These are phyloP conservation scores for Nymphalis c-album DNA, from an alignment of 2,888 invertebrate genomes.

Conservation along the genomic window DNA sequence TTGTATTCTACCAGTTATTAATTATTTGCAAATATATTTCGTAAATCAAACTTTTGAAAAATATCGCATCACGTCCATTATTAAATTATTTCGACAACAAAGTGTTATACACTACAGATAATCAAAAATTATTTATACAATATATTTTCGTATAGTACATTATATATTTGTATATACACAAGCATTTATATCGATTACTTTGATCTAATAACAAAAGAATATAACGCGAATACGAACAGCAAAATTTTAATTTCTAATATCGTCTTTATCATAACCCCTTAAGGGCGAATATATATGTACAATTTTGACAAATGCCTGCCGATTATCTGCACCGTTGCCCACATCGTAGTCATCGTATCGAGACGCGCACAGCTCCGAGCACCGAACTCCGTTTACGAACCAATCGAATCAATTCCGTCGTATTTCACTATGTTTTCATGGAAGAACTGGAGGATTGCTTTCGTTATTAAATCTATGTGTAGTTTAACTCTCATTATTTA, in stretches of 20 bases:
- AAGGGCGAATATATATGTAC: conserved; percentile 17
- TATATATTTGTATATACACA: conserved; percentile 31
- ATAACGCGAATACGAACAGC: conserved; percentile 7
- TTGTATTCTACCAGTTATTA: background rate
- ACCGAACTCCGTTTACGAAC: conserved; percentile 8
- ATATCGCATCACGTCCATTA: conserved; percentile 20
- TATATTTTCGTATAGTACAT: conserved; percentile 27
- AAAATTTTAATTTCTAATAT: conserved; percentile 9
- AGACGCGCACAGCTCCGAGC: conserved; percentile 16
- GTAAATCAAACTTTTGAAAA: background rate
- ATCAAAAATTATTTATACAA: conserved; percentile 29
- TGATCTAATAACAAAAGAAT: conserved; percentile 4
- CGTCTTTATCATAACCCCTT: background rate
- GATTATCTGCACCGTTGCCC: conserved; percentile 21
- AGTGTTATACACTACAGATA: conserved; percentile 16
- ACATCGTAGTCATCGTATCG: conserved; percentile 12
- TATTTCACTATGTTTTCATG: conserved; percentile 19
- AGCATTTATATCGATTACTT: conserved; percentile 8
- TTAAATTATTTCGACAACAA: background rate
- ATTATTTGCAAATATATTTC: background rate
- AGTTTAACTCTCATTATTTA: conserved; percentile 1
- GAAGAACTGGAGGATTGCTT: conserved; percentile 28
- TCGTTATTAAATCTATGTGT: conserved; percentile 10
- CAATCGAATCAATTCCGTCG: conserved; percentile 28
- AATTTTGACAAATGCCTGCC: conserved; percentile 19